Percentiles rank a stretch among this genome's conserved stretches.
Evolutionary conservation across 2,888 invertebrate genomes (phyloP).

Genomic region (Cataglyphis rosenhaueri): DNA sequence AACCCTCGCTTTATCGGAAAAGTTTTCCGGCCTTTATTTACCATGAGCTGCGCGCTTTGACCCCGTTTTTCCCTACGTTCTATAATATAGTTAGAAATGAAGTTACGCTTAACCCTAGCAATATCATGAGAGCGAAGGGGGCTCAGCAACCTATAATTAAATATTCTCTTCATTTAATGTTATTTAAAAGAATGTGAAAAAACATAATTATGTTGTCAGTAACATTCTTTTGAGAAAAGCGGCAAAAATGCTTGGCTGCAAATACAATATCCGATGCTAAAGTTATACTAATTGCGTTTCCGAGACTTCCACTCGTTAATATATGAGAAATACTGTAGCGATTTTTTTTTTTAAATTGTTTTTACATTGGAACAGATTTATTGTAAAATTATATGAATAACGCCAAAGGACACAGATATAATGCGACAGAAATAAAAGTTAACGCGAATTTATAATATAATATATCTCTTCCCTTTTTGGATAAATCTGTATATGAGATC

Average conservation of each 20-base stretch:
- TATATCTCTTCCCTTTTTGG: background rate
- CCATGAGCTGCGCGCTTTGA: constrained; percentile 53
- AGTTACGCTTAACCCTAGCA: constrained; percentile 54
- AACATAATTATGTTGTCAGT: constrained; percentile 22
- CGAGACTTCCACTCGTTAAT: background rate
- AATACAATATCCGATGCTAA: background rate
- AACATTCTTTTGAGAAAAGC: constrained; percentile 10
- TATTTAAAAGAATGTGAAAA: constrained; percentile 20
- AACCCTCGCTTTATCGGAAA: constrained; percentile 56
- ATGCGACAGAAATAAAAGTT: constrained; percentile 20
- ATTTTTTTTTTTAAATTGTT: background rate
- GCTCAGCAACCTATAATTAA: constrained; percentile 16
- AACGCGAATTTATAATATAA: constrained; percentile 2
- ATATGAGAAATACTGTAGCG: background rate
- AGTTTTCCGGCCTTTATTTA: constrained; percentile 54
- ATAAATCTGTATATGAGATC: constrained; percentile 66
- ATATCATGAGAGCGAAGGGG: constrained; percentile 20
- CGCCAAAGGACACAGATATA: background rate
- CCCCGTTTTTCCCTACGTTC: constrained; percentile 52
- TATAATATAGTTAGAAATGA: constrained; percentile 54
- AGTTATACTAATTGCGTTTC: background rate
- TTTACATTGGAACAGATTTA: background rate
- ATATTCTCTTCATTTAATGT: constrained; percentile 26
- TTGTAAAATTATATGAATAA: background rate
- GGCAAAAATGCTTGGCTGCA: background rate